A percentile compares a stretch with the other conserved stretches of the same genome.
Evolutionary conservation across 2,113 vertebrate species (phyloP).

Genomic region (Halcyon senegalensis): DNA sequence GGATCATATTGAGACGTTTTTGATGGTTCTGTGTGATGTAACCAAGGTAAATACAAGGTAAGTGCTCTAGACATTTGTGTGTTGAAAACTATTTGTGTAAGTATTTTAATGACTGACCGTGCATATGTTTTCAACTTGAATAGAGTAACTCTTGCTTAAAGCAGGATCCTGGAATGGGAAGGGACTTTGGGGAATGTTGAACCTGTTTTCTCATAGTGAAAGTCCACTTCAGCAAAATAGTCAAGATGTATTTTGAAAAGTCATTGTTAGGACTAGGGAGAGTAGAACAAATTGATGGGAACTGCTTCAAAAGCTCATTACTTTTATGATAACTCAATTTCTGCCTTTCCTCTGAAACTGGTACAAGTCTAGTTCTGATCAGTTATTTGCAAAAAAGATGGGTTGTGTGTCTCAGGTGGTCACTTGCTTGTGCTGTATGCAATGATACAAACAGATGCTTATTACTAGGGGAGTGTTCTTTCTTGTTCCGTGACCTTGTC

Average conservation of each 20-base stretch:
- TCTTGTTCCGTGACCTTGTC: neutral
- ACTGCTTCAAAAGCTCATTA: neutral
- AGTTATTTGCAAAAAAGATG: neutral
- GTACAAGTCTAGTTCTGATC: neutral
- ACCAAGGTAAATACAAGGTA: conserved; percentile 52
- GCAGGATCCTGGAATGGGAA: neutral
- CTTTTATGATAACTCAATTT: neutral
- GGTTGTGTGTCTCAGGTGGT: neutral
- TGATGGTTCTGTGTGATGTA: conserved; percentile 48
- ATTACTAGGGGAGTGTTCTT: neutral
- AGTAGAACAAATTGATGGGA: neutral
- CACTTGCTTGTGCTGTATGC: neutral
- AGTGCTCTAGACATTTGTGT: neutral
- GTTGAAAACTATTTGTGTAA: conserved; percentile 34
- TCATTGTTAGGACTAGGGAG: neutral
- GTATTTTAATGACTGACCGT: neutral
- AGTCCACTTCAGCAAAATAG: neutral
- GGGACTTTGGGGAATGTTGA: neutral
- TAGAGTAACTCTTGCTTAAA: neutral
- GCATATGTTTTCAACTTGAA: neutral
- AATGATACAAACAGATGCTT: neutral
- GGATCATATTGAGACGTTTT: conserved; percentile 19
- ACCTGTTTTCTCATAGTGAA: neutral
- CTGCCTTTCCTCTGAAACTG: neutral
- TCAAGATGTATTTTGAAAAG: neutral